These are phyloP conservation scores for Monochamus alternatus DNA, from an alignment of 2,888 invertebrate species.

Conservation along the genomic window DNA sequence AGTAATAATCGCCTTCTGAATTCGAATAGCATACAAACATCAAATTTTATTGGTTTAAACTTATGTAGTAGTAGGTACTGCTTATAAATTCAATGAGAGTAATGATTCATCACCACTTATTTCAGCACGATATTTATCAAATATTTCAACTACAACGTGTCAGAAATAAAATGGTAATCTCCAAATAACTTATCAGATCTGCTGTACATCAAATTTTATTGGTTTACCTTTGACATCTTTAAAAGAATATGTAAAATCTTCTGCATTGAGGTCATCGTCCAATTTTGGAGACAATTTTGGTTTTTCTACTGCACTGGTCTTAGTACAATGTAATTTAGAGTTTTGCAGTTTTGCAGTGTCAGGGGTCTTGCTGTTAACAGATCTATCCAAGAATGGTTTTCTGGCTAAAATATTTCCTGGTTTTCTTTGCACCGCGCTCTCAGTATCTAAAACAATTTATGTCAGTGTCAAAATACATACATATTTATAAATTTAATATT, in stretches of 20 bases:
- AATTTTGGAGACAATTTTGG: constrained; percentile 35
- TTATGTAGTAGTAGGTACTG: no score
- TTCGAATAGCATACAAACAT: no score
- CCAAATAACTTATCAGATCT: no score
- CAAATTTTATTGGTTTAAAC: no score
- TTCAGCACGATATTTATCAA: no score
- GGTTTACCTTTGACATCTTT: constrained; percentile 50
- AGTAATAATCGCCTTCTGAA: no score
- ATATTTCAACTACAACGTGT: no score
- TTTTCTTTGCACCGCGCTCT: constrained; percentile 52
- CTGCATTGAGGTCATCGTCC: constrained; percentile 48
- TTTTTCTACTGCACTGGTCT: constrained; percentile 22
- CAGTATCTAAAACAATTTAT: constrained; percentile 46
- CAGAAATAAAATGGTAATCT: no score
- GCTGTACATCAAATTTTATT: no score
- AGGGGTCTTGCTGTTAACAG: constrained; percentile 56
- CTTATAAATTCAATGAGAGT: no score
- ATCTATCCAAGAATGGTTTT: constrained; percentile 59
- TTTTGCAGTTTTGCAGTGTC: constrained; percentile 42
- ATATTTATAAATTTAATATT: not conserved
- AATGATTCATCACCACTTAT: no score
- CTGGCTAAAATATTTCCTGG: constrained; percentile 49
- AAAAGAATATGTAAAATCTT: constrained; percentile 52
- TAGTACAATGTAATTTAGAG: constrained; percentile 33
- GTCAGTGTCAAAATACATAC: constrained; percentile 1